Percentiles rank a stretch among this genome's conserved stretches.
phyloP scores from a whole-genome alignment of 2,113 vertebrate species.

The Falco punctatus region DNA sequence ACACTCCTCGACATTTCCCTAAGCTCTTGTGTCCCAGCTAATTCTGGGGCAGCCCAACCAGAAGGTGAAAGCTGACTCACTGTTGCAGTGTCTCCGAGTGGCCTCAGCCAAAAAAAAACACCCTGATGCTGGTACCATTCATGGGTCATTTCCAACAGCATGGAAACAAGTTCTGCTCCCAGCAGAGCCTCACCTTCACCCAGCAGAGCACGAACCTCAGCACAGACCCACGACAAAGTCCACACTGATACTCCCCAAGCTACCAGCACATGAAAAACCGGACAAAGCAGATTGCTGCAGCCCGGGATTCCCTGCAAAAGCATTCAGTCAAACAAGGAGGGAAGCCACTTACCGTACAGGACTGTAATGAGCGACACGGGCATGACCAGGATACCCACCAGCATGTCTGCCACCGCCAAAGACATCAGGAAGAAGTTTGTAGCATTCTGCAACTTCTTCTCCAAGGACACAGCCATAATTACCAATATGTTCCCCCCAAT shows the following conservation, averaged over 20 bases:
- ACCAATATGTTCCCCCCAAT: conserved; percentile 96
- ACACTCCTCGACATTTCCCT: background rate
- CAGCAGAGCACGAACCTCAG: background rate
- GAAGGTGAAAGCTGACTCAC: background rate
- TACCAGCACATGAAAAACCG: rapidly evolving
- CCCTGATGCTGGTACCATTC: rapidly evolving
- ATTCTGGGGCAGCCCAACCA: background rate
- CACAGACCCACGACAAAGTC: background rate
- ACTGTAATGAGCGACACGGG: conserved; percentile 94
- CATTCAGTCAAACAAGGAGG: background rate
- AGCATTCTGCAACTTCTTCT: conserved; percentile 98
- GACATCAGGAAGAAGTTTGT: conserved; percentile 99
- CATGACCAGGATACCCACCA: conserved; percentile 98
- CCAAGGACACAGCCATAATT: conserved; percentile 95
- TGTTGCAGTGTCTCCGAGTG: background rate
- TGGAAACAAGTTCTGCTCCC: background rate
- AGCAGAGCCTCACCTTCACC: background rate
- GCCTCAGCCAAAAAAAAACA: background rate
- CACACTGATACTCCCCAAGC: background rate
- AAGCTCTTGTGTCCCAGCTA: background rate
- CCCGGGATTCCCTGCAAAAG: background rate
- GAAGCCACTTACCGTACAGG: conserved; percentile 90
- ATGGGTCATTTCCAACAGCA: rapidly evolving
- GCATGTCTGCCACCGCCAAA: conserved; percentile 95
- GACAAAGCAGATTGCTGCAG: background rate